These are phyloP conservation scores for Cheilosia vulpina DNA, from an alignment of 2,888 invertebrate species.

Conservation along the genomic window DNA sequence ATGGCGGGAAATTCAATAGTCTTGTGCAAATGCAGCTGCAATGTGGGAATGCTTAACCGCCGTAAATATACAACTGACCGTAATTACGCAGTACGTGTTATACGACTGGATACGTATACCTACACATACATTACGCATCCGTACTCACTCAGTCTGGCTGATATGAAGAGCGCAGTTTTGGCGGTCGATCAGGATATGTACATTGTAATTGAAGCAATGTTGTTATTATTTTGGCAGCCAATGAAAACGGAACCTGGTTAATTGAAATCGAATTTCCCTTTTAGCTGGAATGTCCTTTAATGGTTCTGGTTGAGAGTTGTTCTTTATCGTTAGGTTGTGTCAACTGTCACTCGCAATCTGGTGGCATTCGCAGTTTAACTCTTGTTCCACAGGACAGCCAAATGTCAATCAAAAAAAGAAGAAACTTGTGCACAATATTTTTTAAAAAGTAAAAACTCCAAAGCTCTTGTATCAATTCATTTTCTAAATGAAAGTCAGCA, in stretches of 20 bases:
- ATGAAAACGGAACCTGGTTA: conserved; percentile 37
- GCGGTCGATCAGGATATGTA: too few relatives aligned
- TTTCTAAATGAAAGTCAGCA: conserved; percentile 17
- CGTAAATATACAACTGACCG: not conserved
- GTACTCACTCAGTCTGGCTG: too few relatives aligned
- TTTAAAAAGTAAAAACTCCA: not conserved
- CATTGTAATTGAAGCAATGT: not conserved
- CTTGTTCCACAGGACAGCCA: not conserved
- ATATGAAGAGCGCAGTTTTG: too few relatives aligned
- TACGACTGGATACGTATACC: too few relatives aligned
- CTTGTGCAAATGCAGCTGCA: conserved; percentile 47
- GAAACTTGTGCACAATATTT: not conserved
- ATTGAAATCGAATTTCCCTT: conserved; percentile 47
- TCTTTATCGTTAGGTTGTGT: too few relatives aligned
- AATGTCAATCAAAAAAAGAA: not conserved
- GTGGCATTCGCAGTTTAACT: not conserved
- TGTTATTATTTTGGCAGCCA: not conserved
- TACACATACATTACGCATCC: too few relatives aligned
- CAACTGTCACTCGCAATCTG: too few relatives aligned
- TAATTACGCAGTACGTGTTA: too few relatives aligned
- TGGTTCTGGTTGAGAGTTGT: too few relatives aligned
- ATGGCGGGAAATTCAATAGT: conserved; percentile 55
- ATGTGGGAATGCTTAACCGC: conserved; percentile 3
- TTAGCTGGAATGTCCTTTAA: too few relatives aligned
- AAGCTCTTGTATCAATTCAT: not conserved